Evolutionary conservation across 1,140 invertebrate species (phyloP), one percentile per base, ranked within the genome.

Genomic region (Drosophila kurseongensis): DNA sequence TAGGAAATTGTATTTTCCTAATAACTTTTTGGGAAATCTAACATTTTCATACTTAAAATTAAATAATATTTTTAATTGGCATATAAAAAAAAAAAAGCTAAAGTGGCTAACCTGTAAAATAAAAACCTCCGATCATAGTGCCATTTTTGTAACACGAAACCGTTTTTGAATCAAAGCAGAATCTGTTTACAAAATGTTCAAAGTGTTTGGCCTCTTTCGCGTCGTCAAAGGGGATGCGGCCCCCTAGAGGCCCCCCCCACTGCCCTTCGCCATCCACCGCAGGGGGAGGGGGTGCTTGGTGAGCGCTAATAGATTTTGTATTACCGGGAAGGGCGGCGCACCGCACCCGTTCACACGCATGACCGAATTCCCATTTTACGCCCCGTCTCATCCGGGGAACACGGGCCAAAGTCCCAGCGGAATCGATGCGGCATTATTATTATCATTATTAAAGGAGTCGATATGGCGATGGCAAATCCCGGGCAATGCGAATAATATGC

Each of bases 331-430:
- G 32, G 59, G 7, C 8, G 41, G n/a, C 10, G 27, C n/a, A 71
- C 16, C 55, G 51, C 45, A 67, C 38, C 66, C 63, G 52, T 66
- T 80, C 79, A 80, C 65, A 83, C 73, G 84, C 84, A 78, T 88
- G 76, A 80, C 62, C 77, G 84, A 83, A 74, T 88, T 88, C 88
- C 78, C 76, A 88, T 89, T 89, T 89, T 80, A 86, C 82, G 80
- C 80, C 60, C 73, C 61, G 73, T 75, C 73, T 83, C 63, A 52
- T 48, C 41, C 38, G 45, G 40, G 6, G 42, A 35, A 35, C 38
- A 41, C 18, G 29, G 41, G 51, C 56, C 27, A 47, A 40, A 72
- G 54, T 82, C 83, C 83, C 83, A 88, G 42, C 56, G 83, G 83
- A 79, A 76, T 78, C 82, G 72, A 77, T 71, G 60, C 82, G 66